These are phyloP conservation scores for Nerophis lumbriciformis DNA, from an alignment of 2,113 vertebrate species.

Conservation along the genomic window DNA sequence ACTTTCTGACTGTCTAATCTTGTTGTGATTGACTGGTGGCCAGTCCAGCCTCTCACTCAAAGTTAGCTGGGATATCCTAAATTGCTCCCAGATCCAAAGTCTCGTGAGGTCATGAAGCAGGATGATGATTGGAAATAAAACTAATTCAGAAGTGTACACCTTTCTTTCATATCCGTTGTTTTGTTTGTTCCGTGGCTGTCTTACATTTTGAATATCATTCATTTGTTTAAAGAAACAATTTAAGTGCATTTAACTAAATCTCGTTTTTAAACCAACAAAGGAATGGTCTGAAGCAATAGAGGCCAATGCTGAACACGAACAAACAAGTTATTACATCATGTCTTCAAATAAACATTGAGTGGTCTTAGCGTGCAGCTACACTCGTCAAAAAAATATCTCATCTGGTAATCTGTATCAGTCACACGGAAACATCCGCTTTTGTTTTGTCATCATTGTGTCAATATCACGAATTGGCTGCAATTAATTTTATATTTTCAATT, in stretches of 20 bases:
- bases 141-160: no score
- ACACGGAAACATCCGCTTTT: background rate
- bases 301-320: conserved; percentile 1
- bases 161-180: no score
- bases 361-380: background rate
- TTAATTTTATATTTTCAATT: background rate
- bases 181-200: no score
- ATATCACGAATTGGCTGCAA: background rate
- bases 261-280: background rate
- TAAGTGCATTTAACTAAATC: background rate
- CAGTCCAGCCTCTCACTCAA: no score
- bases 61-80: no score
- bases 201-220: no score
- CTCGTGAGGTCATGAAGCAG: no score
- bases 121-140: no score
- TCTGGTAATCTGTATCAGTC: background rate
- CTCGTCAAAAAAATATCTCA: background rate
- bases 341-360: conserved; percentile 4
- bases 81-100: no score
- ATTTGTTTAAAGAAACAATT: background rate
- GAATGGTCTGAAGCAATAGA: background rate
- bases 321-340: background rate
- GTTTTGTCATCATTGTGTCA: background rate
- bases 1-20: no score
- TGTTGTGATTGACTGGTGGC: no score